A percentile compares a stretch with the other conserved stretches of the same genome.
Evolutionary conservation across 2,797 vertebrate genomes (phyloP).

Genomic region (Pipistrellus pipistrellus): DNA sequence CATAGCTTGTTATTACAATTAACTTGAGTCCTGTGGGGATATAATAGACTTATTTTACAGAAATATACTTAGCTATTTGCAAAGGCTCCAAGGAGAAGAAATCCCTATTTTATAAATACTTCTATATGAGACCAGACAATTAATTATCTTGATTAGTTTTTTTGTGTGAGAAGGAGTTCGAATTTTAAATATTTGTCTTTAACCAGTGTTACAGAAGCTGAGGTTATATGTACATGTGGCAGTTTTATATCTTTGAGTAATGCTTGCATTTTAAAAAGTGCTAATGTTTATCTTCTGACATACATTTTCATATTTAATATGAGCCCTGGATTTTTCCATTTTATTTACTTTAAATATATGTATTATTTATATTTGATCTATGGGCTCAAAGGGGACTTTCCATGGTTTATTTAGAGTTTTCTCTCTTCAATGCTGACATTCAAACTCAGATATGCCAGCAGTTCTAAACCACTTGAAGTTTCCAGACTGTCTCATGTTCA

Average conservation of each 20-base stretch:
- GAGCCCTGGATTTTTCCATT: neutral
- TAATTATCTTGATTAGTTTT: constrained; percentile 21
- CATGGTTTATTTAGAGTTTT: neutral
- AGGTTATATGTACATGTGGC: neutral
- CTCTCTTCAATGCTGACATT: neutral
- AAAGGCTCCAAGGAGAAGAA: neutral
- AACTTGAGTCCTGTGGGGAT: neutral
- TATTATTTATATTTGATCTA: neutral
- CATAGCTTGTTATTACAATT: constrained; percentile 54
- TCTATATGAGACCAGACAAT: neutral
- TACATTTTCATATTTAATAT: neutral
- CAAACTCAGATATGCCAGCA: neutral
- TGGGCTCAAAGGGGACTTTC: neutral
- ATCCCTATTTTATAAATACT: neutral
- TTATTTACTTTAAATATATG: constrained; percentile 19
- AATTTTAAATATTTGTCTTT: constrained; percentile 34
- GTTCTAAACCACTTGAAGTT: neutral
- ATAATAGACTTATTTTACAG: constrained; percentile 55
- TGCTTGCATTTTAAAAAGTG: constrained; percentile 35
- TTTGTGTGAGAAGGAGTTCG: neutral
- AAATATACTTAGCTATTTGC: neutral
- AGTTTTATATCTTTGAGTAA: neutral
- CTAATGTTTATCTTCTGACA: neutral
- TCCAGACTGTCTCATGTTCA: too few species aligned
- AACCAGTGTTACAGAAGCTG: neutral